Base-by-base conservation (phyloP, 1,140 invertebrate species). In the Cylas formicarius region DNA sequence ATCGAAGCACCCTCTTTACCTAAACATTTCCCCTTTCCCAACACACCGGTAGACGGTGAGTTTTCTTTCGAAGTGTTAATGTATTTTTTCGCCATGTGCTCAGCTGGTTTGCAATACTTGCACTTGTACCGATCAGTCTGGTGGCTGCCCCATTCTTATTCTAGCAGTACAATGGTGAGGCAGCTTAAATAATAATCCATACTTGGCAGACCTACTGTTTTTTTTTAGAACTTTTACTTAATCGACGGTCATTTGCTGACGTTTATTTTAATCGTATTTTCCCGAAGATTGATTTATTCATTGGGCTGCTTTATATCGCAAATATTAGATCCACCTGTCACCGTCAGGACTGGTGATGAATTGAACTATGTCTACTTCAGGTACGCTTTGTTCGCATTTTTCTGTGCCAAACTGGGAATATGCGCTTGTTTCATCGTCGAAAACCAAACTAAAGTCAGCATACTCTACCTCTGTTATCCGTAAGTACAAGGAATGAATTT, bases 51-150 rank as follows among this genome's bases (percentile, higher is more conserved):
- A n/a, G 84, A 91, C 52, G 79, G 80, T 28, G 84, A 89, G 55
- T 60, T 95, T 16, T 70, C 82, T 24, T 96, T 93, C 71, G 92
- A 97, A 68, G 68, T 85, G 7, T 81, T 92, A 55, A 80, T 90
- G 63, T 84, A 85, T 62, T 67, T 86, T 8, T 91, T 88, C 56
- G 81, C 86, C 9, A 67, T 83, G 23, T 74, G 86, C 20, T 80
- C 80, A 19, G 73, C 77, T 10, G 78, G 74, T 32, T 70, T 93
- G 13, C 94, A 98, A 70, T 89, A 96, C 64, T 74, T 97, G 10
- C 92, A 97, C 71, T 72, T 97, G 7, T 98, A 97, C 63, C 80
- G 87, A 47, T 95, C 90, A 21, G 84, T 92, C n/a, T 97, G 91
- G 89, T 97, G 94, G 93, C 65, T 97, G 17, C 89, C 90, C 11